phyloP scores from a whole-genome alignment of 1,140 invertebrate genomes.

The Drosophila parabipectinata region DNA sequence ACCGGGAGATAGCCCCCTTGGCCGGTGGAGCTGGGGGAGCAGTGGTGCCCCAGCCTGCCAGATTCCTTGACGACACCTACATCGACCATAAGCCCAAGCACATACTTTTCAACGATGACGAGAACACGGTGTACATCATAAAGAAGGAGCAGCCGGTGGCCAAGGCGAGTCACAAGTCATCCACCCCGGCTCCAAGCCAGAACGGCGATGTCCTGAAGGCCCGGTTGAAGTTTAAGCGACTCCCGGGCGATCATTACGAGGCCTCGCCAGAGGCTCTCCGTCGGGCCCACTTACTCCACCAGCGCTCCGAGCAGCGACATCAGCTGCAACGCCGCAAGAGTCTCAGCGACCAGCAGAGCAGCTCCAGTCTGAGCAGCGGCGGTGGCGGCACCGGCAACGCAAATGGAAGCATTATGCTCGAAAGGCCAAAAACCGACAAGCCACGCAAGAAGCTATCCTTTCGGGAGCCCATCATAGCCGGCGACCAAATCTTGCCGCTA shows the following conservation, averaged over 20 bases:
- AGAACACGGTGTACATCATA: conserved; percentile 78
- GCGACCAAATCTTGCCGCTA: conserved; percentile 51
- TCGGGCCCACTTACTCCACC: conserved; percentile 59
- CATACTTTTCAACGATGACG: conserved; percentile 80
- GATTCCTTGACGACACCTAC: conserved; percentile 80
- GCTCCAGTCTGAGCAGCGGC: conserved; percentile 62
- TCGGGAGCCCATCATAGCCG: conserved; percentile 88
- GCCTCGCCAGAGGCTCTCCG: conserved; percentile 69
- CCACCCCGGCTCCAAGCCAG: not conserved
- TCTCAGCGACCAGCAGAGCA: conserved; percentile 63
- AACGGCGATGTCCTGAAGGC: conserved; percentile 68
- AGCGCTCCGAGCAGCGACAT: conserved; percentile 61
- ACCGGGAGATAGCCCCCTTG: conserved; percentile 50
- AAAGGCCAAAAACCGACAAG: conserved; percentile 85
- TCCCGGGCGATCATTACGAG: conserved; percentile 59
- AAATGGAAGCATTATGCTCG: conserved; percentile 56
- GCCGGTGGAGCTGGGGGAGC: not conserved
- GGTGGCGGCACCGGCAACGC: conserved; percentile 18
- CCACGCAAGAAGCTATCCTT: conserved; percentile 94
- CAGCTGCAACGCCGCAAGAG: conserved; percentile 67
- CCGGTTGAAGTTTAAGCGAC: conserved; percentile 72
- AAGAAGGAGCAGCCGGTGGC: conserved; percentile 77
- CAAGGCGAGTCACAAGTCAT: conserved; percentile 40
- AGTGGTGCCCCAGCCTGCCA: conserved; percentile 15
- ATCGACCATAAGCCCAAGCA: conserved; percentile 78